Evolutionary conservation across 2,888 invertebrate genomes (phyloP).

Genomic region (Drosophila suboccidentalis): DNA sequence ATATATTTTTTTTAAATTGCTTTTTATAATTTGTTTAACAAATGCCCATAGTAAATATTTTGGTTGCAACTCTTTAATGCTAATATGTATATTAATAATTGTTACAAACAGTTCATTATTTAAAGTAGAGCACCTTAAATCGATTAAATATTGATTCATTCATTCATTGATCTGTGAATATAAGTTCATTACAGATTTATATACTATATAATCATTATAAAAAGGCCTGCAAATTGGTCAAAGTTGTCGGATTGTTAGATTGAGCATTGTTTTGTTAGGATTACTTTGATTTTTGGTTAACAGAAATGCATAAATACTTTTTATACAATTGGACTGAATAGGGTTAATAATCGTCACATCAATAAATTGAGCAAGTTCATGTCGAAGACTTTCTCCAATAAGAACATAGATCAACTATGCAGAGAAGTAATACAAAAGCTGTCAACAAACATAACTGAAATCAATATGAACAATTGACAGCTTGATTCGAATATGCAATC

Average conservation of each 20-base stretch:
- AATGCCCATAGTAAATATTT: slow-evolving; percentile 39
- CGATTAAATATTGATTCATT: slow-evolving; percentile 28
- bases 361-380: slow-evolving; percentile 20
- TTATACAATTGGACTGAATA: neutral
- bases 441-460: slow-evolving; percentile 4
- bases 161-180: slow-evolving; percentile 40
- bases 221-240: slow-evolving; percentile 61
- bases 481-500: neutral
- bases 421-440: neutral
- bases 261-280: slow-evolving; percentile 7
- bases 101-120: slow-evolving; percentile 32
- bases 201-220: slow-evolving; percentile 46
- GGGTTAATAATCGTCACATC: neutral
- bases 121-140: slow-evolving; percentile 59
- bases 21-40: slow-evolving; percentile 50
- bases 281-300: slow-evolving; percentile 5
- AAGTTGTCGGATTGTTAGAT: slow-evolving; percentile 16
- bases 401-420: slow-evolving; percentile 1
- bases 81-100: slow-evolving; percentile 16
- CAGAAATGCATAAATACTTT: slow-evolving; percentile 35
- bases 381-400: neutral
- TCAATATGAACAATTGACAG: slow-evolving; percentile 7
- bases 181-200: slow-evolving; percentile 44
- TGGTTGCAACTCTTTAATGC: slow-evolving; percentile 12
- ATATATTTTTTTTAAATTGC: slow-evolving; percentile 35